Conservation (phyloP, 2,113 vertebrate genomes). For the Patagioenas fasciata region DNA sequence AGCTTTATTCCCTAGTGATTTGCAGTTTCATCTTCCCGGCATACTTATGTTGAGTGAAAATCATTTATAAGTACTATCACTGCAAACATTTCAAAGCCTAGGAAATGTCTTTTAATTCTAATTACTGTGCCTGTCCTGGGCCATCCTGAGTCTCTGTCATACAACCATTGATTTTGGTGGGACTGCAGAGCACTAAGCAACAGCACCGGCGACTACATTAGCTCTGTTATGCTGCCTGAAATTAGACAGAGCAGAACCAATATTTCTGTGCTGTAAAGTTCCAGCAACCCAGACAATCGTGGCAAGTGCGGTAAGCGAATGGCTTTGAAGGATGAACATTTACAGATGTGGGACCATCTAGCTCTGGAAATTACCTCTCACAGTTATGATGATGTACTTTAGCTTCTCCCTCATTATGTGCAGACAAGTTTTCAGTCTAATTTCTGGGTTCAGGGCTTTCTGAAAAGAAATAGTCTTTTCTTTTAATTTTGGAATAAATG, state of each 20-base stretch:
- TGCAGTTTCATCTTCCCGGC: background rate
- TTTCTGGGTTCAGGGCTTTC: slow-evolving; percentile 22
- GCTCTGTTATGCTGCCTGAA: background rate
- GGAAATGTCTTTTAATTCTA: background rate
- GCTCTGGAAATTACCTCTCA: slow-evolving; percentile 17
- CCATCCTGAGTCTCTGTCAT: background rate
- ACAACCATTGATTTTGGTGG: background rate
- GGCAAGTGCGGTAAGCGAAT: background rate
- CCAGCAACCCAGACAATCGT: background rate
- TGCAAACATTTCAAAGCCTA: background rate
- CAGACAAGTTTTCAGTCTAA: background rate
- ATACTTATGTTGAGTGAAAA: background rate
- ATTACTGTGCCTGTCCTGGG: background rate
- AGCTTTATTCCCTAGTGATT: background rate
- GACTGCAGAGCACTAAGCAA: background rate
- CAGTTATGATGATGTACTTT: background rate
- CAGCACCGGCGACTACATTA: rapidly evolving
- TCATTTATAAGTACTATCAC: background rate
- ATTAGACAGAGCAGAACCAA: background rate
- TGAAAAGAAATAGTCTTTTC: background rate
- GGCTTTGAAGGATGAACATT: background rate
- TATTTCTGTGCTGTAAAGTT: background rate
- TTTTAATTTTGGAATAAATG: background rate
- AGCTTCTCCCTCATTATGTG: background rate
- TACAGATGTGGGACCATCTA: background rate